Evolutionary conservation across 2,797 vertebrate species (phyloP).

Genomic region (Schizothorax lantsangensis): DNA sequence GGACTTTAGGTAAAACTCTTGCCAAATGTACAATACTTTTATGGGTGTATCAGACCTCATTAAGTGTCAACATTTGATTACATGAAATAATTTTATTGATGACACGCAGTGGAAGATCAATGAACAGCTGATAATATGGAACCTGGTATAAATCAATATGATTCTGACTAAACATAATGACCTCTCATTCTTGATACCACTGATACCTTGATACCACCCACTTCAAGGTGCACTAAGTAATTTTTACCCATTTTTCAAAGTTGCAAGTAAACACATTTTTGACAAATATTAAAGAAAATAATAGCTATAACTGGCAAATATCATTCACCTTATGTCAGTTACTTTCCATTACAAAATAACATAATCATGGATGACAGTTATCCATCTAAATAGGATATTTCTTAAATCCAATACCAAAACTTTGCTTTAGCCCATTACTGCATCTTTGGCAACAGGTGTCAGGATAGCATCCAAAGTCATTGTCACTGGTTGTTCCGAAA

Average conservation of each 20-base stretch:
- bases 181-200: neutral
- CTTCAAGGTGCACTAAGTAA: constrained; percentile 38
- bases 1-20: neutral
- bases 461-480: neutral
- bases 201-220: neutral
- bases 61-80: constrained; percentile 15
- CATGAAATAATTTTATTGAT: constrained; percentile 7
- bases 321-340: neutral
- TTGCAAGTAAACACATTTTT: neutral
- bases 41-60: neutral
- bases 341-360: neutral
- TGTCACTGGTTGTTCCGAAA: neutral
- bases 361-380: neutral
- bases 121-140: neutral
- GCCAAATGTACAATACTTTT: neutral
- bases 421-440: neutral
- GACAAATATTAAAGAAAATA: neutral
- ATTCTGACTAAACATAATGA: neutral
- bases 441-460: neutral
- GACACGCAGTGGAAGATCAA: constrained; percentile 5
- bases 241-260: neutral
- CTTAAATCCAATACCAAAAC: neutral
- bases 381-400: neutral
- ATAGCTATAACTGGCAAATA: neutral
- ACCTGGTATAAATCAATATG: constrained; percentile 31